Evolutionary conservation across 64 coral and sea anemone species (phyloP).

Genomic region (Montipora foliosa): DNA sequence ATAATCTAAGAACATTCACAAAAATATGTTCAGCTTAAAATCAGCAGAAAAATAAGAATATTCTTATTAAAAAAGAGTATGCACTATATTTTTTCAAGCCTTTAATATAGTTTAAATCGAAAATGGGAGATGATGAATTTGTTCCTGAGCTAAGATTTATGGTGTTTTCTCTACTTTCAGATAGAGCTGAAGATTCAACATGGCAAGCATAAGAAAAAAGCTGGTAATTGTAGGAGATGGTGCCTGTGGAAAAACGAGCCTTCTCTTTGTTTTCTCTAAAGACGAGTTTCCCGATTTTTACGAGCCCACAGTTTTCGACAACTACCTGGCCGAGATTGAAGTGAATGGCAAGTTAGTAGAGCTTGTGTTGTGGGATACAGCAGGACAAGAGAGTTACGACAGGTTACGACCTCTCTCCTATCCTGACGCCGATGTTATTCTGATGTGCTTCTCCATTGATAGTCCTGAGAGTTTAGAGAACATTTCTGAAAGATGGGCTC

Average conservation of each 20-base stretch:
- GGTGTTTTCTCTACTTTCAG: not conserved
- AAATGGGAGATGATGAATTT: not conserved
- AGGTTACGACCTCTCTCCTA: conserved; percentile 83
- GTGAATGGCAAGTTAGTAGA: conserved; percentile 89
- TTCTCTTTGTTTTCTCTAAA: conserved; percentile 91
- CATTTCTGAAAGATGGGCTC: conserved; percentile 86
- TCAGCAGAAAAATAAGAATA: too few species aligned
- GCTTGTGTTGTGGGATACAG: conserved; percentile 43
- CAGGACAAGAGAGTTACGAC: conserved; percentile 76
- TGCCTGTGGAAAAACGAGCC: conserved; percentile 95
- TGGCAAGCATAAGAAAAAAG: conserved; percentile 91
- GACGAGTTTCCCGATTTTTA: conserved; percentile 90
- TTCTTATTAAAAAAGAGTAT: too few species aligned
- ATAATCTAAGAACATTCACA: too few species aligned
- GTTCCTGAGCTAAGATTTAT: not conserved
- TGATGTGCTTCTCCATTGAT: conserved; percentile 32
- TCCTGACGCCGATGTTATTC: conserved; percentile 82
- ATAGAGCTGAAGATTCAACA: not conserved
- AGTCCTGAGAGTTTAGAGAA: not conserved
- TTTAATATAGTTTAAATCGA: too few species aligned
- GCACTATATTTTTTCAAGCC: too few species aligned
- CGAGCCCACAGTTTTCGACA: conserved; percentile 91
- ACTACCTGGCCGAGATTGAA: conserved; percentile 92
- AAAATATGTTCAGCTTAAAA: too few species aligned
- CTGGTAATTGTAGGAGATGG: conserved; percentile 94